Conservation (phyloP, 92 coral and sea anemone species). For the Micromussa lordhowensis region DNA sequence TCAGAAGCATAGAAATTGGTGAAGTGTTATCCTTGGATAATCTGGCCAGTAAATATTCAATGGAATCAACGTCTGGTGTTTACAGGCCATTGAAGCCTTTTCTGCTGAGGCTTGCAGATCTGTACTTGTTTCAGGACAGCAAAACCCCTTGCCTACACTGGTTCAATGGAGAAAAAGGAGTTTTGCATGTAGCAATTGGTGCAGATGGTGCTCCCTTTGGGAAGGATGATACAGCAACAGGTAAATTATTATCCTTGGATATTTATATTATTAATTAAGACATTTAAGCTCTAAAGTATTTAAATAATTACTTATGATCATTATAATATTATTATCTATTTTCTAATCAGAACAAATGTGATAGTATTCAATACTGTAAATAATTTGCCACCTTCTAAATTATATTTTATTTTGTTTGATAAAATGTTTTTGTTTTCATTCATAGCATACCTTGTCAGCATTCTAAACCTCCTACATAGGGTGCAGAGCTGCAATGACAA, state of each 20-base stretch:
- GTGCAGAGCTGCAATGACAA: slow-evolving; percentile 78
- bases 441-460: slow-evolving; percentile 73
- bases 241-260: too few relatives aligned
- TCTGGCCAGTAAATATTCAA: slow-evolving; percentile 33
- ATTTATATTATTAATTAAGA: too few relatives aligned
- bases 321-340: too few relatives aligned
- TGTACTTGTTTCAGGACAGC: slow-evolving; percentile 31
- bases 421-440: slow-evolving; percentile 14
- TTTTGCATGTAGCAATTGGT: slow-evolving; percentile 48
- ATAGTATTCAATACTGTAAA: too few relatives aligned
- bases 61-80: slow-evolving; percentile 45
- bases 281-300: too few relatives aligned
- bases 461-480: slow-evolving; percentile 63
- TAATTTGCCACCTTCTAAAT: too few relatives aligned
- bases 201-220: slow-evolving; percentile 78
- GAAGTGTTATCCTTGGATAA: slow-evolving; percentile 37
- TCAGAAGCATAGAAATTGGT: slow-evolving; percentile 59
- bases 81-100: slow-evolving; percentile 58
- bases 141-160: slow-evolving; percentile 62
- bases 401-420: too few relatives aligned
- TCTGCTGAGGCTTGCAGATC: slow-evolving; percentile 48
- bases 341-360: too few relatives aligned
- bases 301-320: too few relatives aligned
- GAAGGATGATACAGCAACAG: slow-evolving; percentile 64
- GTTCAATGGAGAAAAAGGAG: slow-evolving; percentile 53